These are phyloP conservation scores for Epinephelus fuscoguttatus DNA, from an alignment of 2,113 vertebrate genomes.

Conservation along the genomic window DNA sequence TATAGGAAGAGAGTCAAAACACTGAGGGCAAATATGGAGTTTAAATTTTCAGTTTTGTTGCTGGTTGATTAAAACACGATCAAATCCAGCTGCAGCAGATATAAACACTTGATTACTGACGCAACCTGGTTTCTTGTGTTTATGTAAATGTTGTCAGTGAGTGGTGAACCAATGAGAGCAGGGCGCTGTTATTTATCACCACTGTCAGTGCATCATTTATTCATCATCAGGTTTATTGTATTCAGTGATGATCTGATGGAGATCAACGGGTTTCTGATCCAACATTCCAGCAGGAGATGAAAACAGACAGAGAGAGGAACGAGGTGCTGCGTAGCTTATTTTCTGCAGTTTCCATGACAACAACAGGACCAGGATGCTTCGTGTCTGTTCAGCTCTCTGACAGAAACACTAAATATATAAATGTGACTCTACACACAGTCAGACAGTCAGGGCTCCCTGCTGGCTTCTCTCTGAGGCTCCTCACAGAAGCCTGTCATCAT, in stretches of 20 bases:
- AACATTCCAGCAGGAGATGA: not conserved
- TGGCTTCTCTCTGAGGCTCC: not conserved
- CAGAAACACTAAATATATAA: conserved; percentile 5
- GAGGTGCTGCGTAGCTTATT: conserved; percentile 38
- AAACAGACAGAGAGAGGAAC: not conserved
- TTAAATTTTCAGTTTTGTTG: too few relatives aligned
- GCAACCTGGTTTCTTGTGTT: too few relatives aligned
- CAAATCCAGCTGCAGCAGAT: too few relatives aligned
- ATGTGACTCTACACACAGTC: not conserved
- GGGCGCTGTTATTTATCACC: too few relatives aligned
- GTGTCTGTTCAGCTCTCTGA: conserved; percentile 4
- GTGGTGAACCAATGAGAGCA: too few relatives aligned
- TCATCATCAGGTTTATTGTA: not conserved
- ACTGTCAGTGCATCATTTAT: not conserved
- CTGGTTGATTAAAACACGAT: too few relatives aligned
- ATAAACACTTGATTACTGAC: too few relatives aligned
- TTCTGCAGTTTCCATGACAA: conserved; percentile 76
- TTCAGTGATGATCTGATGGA: not conserved
- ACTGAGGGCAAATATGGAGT: too few relatives aligned
- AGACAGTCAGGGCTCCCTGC: not conserved
- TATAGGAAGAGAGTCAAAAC: too few relatives aligned
- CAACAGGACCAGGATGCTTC: conserved; percentile 51
- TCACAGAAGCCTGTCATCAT: not conserved
- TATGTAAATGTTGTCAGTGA: too few relatives aligned
- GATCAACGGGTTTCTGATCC: not conserved